These are phyloP conservation scores for Tribolium freemani DNA, from an alignment of 2,888 invertebrate species.

Conservation along the genomic window DNA sequence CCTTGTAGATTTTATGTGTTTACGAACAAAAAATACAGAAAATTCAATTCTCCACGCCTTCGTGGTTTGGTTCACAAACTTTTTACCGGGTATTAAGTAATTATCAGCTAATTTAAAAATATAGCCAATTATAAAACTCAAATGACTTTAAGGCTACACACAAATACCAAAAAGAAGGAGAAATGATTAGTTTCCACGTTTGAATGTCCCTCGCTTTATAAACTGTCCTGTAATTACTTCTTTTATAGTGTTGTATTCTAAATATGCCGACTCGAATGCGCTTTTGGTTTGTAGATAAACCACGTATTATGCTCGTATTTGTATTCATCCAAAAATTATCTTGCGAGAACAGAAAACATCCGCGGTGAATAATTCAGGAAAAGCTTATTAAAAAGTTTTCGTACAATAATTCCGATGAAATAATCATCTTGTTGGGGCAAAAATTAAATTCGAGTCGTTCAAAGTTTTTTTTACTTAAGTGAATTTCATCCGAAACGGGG, in stretches of 20 bases:
- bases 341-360: background rate
- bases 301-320: slow-evolving; percentile 22
- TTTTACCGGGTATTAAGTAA: background rate
- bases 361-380: background rate
- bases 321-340: slow-evolving; percentile 20
- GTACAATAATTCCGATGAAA: slow-evolving; percentile 30
- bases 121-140: too few relatives aligned
- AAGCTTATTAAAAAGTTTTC: slow-evolving; percentile 31
- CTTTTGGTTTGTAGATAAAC: slow-evolving; percentile 4
- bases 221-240: background rate
- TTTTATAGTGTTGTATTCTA: background rate
- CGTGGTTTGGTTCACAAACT: background rate
- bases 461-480: slow-evolving; percentile 8
- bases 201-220: background rate
- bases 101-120: background rate
- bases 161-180: background rate
- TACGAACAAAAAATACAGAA: background rate
- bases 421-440: slow-evolving; percentile 31
- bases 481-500: slow-evolving; percentile 16
- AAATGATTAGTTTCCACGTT: background rate
- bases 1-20: too few relatives aligned
- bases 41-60: slow-evolving; percentile 24
- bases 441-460: slow-evolving; percentile 12
- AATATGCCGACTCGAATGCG: background rate
- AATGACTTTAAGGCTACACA: too few relatives aligned